Base-by-base conservation (phyloP, 1,140 invertebrate genomes). In the Stenopsyche tienmushanensis region DNA sequence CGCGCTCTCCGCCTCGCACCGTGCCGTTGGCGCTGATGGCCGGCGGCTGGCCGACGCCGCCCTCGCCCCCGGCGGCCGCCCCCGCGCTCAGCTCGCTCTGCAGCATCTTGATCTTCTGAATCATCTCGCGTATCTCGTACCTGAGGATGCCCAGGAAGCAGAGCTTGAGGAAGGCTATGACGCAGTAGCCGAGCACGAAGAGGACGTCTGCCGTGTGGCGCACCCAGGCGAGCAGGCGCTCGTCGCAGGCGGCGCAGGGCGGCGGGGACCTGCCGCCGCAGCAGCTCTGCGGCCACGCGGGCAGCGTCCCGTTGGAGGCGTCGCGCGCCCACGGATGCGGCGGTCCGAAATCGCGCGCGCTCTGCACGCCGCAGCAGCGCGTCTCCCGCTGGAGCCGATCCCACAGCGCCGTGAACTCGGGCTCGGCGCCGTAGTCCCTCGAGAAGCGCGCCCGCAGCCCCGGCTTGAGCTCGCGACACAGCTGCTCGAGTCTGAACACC, bases 111-210 rank as follows among this genome's bases (percentile, higher is more conserved):
- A 95, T 94, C 78, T 94, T 95, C 73, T 94, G 90, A 71, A 95
- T 93, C 92, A 93, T 93, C 74, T 93, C 92, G 53, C 88, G 83
- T 71, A 93, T 92, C 79, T 93, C 90, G 77, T 91, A 92, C 60
- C 88, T 82, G 29, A 95, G 81, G 72, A 95, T 94, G 23, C 90
- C 91, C 25, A 94, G 84, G 81, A 94, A 95, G 80, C 91, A 94
- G 69, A 94, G 80, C 78, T 95, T 95, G 47, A 93, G 83, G 78
- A 94, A 94, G 60, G 92, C 89, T 64, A 94, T 90, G 34, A 95
- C 92, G 77, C 93, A 95, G 76, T 93, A 94, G 7, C 92, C 91
- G 45, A 94, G 76, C 17, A 95, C 90, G 72, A 92, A 92, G 7
- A 94, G 83, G 23, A 91, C 79, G 72, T 93, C 91, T 5, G 90